These are phyloP conservation scores for Hystrix cristata DNA, from an alignment of 2,113 vertebrate genomes.

Conservation along the genomic window DNA sequence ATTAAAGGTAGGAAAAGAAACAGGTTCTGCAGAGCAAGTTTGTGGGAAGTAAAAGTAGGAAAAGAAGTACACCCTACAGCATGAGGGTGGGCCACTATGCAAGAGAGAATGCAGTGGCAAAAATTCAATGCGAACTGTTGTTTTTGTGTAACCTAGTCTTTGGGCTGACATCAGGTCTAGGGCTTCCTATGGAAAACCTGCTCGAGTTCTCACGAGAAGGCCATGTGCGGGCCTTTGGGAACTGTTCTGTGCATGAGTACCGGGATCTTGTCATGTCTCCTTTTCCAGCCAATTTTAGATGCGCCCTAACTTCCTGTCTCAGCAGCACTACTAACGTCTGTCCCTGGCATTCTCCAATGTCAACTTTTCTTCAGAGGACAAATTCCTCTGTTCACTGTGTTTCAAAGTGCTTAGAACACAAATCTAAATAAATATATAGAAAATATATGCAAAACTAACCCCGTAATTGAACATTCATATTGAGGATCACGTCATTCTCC, in stretches of 20 bases:
- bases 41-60: background rate
- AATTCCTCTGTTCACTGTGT: background rate
- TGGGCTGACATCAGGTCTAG: background rate
- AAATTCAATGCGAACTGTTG: background rate
- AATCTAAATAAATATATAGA: conserved; percentile 12
- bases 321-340: background rate
- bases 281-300: background rate
- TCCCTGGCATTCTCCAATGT: conserved; percentile 31
- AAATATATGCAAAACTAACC: background rate
- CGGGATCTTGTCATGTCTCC: background rate
- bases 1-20: background rate
- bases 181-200: background rate
- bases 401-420: background rate
- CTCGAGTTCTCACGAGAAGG: background rate
- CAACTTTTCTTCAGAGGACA: background rate
- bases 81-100: background rate
- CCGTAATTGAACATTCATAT: conserved; percentile 17
- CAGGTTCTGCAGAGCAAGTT: background rate
- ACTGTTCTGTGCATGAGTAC: background rate
- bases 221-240: background rate
- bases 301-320: background rate
- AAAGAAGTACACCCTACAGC: background rate
- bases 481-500: background rate
- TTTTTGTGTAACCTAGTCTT: background rate
- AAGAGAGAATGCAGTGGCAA: background rate